phyloP scores from a whole-genome alignment of 2,888 invertebrate genomes.

The Adineta ricciae region DNA sequence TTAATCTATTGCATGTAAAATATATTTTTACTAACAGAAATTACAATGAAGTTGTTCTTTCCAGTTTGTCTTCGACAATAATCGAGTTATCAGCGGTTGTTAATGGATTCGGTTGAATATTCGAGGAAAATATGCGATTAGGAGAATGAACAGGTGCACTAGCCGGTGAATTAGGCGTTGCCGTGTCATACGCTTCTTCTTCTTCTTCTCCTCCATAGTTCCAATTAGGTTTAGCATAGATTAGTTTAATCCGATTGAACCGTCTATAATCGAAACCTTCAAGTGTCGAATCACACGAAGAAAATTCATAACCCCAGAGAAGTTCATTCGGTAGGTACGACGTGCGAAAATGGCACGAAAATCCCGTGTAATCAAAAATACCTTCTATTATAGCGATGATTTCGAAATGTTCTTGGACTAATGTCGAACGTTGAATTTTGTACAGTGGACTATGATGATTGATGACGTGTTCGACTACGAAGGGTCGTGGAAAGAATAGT shows the following conservation, averaged over 20 bases:
- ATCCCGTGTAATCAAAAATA: background rate
- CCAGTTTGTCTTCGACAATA: background rate
- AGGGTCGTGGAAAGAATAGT: constrained; percentile 32
- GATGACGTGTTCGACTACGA: constrained; percentile 32
- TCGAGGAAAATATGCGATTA: too few species aligned
- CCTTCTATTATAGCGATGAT: background rate
- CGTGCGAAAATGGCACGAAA: constrained; percentile 17
- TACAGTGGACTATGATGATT: constrained; percentile 26
- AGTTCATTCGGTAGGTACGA: background rate
- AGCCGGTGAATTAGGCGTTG: background rate
- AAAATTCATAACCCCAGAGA: background rate
- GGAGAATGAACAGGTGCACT: background rate
- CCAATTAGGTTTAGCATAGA: background rate
- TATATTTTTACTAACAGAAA: too few species aligned
- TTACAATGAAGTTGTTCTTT: background rate
- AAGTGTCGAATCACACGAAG: background rate
- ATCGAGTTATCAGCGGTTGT: background rate
- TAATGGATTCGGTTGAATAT: background rate
- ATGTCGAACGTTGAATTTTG: background rate
- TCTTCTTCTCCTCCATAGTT: background rate
- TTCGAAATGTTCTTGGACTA: constrained; percentile 2
- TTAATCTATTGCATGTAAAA: too few species aligned
- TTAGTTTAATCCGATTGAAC: constrained; percentile 23
- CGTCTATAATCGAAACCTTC: constrained; percentile 30
- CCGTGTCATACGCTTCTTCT: background rate